phyloP scores from a whole-genome alignment of 1,140 invertebrate species.

The Goniozus legneri region DNA sequence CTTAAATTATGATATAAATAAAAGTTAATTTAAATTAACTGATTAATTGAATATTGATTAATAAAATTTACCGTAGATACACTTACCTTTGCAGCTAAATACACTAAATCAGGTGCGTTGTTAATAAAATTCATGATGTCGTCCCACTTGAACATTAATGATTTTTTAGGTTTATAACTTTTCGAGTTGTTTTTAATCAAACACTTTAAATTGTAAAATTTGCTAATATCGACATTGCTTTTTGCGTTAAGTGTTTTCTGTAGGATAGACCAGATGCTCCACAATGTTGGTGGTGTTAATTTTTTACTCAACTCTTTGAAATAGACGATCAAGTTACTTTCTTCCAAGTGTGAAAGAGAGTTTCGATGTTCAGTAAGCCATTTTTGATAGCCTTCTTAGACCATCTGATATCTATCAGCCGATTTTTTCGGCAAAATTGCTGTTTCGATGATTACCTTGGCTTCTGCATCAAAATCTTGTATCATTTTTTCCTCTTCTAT shows the following conservation, averaged over 20 bases:
- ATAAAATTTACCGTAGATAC: slow-evolving; percentile 8
- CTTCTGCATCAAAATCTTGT: not conserved
- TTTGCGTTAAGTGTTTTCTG: slow-evolving; percentile 8
- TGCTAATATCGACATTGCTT: slow-evolving; percentile 10
- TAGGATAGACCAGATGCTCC: no score
- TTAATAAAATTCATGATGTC: slow-evolving; percentile 12
- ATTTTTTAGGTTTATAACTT: slow-evolving; percentile 13
- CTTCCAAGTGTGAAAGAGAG: not conserved
- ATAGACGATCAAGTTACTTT: no score
- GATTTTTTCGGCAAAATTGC: slow-evolving; percentile 4
- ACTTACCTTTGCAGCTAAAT: slow-evolving; percentile 17
- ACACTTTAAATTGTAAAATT: slow-evolving; percentile 15
- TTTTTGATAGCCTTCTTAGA: not conserved
- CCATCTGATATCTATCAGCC: no score
- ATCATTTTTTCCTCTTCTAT: slow-evolving; percentile 1
- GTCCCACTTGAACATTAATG: slow-evolving; percentile 8
- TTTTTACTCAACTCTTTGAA: not conserved
- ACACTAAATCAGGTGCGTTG: slow-evolving; percentile 7
- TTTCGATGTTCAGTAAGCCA: slow-evolving; percentile 1
- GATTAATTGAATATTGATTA: slow-evolving; percentile 9
- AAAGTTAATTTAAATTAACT: slow-evolving; percentile 7
- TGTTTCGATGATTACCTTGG: not conserved
- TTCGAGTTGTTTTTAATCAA: slow-evolving; percentile 12
- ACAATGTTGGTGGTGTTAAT: no score
- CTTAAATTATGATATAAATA: slow-evolving; percentile 11